These are phyloP conservation scores for Astropecten irregularis DNA, from an alignment of 53 echinoderm and acorn worm species.

Conservation along the genomic window DNA sequence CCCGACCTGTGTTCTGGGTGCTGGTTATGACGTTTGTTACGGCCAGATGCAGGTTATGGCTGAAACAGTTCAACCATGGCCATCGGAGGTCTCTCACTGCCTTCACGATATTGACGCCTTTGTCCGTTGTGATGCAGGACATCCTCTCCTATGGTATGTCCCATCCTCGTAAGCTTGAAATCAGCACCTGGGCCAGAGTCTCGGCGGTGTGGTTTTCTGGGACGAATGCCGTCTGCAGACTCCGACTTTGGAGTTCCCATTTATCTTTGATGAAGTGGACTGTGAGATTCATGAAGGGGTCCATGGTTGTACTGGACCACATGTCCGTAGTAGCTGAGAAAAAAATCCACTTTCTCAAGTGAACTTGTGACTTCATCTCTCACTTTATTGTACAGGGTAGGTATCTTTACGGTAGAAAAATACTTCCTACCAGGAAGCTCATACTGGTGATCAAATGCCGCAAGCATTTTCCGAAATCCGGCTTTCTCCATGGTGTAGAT, in stretches of 20 bases:
- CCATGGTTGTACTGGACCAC: slow-evolving; percentile 48
- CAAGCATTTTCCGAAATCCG: slow-evolving; percentile 25
- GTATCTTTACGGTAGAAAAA: slow-evolving; percentile 17
- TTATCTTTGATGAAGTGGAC: slow-evolving; percentile 38
- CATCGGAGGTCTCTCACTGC: slow-evolving; percentile 14
- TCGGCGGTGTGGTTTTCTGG: too few species aligned
- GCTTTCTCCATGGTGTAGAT: slow-evolving; percentile 3
- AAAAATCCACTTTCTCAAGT: background rate
- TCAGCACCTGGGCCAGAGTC: too few species aligned
- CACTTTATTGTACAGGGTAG: slow-evolving; percentile 8
- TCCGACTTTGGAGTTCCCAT: too few species aligned
- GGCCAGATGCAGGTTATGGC: background rate
- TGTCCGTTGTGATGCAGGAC: slow-evolving; percentile 50
- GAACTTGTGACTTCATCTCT: background rate
- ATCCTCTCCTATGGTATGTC: slow-evolving; percentile 20
- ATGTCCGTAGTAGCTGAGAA: slow-evolving; percentile 48
- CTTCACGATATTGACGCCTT: slow-evolving; percentile 16
- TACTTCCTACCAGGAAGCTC: background rate
- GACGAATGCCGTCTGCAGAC: too few species aligned
- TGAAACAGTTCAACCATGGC: slow-evolving; percentile 28
- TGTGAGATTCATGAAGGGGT: slow-evolving; percentile 46
- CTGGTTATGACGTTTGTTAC: background rate
- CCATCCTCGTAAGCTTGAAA: slow-evolving; percentile 24
- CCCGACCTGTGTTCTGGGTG: too few species aligned
- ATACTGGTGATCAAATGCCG: slow-evolving; percentile 38